Conservation (phyloP, 2,888 invertebrate genomes). For the Eretmocerus hayati region DNA sequence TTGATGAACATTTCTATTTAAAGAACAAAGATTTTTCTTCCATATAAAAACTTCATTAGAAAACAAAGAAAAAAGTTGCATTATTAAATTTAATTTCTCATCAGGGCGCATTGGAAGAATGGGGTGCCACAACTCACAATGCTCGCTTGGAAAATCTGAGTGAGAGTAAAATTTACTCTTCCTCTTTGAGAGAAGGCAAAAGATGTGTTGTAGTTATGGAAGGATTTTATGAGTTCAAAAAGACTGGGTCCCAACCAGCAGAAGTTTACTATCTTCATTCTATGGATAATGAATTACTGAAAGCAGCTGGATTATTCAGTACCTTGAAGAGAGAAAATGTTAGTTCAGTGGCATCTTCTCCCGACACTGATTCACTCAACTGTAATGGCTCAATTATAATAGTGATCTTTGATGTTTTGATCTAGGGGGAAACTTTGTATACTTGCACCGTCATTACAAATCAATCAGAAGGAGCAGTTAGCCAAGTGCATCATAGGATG, state of each 20-base stretch:
- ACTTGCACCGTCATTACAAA: slow-evolving; percentile 18
- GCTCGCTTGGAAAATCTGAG: slow-evolving; percentile 18
- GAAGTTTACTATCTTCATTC: slow-evolving; percentile 18
- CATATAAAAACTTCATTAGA: too few relatives aligned
- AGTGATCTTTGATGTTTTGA: background rate
- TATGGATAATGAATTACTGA: slow-evolving; percentile 11
- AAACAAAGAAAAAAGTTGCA: too few relatives aligned
- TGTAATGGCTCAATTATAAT: too few relatives aligned
- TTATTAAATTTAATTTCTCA: too few relatives aligned
- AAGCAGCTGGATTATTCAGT: slow-evolving; percentile 19
- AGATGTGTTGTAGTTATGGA: slow-evolving; percentile 19
- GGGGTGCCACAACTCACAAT: slow-evolving; percentile 16
- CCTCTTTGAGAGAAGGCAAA: slow-evolving; percentile 12
- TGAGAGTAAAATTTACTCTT: slow-evolving; percentile 15
- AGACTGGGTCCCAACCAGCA: slow-evolving; percentile 3
- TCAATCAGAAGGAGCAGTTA: slow-evolving; percentile 8
- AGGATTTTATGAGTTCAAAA: slow-evolving; percentile 19
- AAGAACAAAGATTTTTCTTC: too few relatives aligned
- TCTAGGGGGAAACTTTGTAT: slow-evolving; percentile 13
- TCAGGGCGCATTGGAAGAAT: slow-evolving; percentile 13
- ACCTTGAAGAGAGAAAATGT: slow-evolving; percentile 8
- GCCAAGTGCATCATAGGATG: slow-evolving; percentile 12
- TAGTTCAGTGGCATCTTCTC: too few relatives aligned
- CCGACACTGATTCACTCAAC: too few relatives aligned
- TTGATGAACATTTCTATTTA: too few relatives aligned